Conservation (phyloP, 2,113 vertebrate genomes). For the Salvelinus fontinalis region DNA sequence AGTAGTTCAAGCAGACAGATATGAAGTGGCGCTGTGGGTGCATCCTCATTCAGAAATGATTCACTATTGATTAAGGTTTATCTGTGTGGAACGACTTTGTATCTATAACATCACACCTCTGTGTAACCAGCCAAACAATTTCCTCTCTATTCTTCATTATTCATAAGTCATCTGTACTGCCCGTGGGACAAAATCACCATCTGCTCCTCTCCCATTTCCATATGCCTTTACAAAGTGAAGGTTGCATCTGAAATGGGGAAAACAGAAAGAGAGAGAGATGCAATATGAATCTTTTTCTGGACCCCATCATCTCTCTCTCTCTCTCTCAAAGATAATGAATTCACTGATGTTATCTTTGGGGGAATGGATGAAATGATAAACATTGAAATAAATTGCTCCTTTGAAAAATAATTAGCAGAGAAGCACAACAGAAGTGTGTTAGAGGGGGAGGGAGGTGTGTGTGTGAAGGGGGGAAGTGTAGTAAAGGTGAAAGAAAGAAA, state of each 20-base stretch:
- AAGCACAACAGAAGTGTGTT: constrained; percentile 33
- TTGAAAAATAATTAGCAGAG: constrained; percentile 29
- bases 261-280: not conserved
- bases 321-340: constrained; percentile 53
- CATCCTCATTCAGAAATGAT: constrained; percentile 33
- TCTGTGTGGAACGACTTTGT: constrained; percentile 11
- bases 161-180: constrained; percentile 60
- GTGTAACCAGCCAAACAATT: constrained; percentile 53
- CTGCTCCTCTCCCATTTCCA: constrained; percentile 56
- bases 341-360: constrained; percentile 49
- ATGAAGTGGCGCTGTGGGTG: constrained; percentile 25
- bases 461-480: constrained; percentile 15
- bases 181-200: constrained; percentile 55
- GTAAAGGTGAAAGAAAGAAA: too few species aligned
- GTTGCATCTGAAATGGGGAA: constrained; percentile 34
- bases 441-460: constrained; percentile 26
- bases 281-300: constrained; percentile 21
- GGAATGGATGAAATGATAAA: constrained; percentile 49
- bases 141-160: constrained; percentile 61
- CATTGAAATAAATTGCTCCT: constrained; percentile 50
- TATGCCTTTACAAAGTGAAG: constrained; percentile 44
- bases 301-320: constrained; percentile 46
- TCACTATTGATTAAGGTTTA: constrained; percentile 59
- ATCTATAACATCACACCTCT: constrained; percentile 54
- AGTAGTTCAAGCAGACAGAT: constrained; percentile 51